These are phyloP conservation scores for Pitangus sulphuratus DNA, from an alignment of 2,797 vertebrate species.

Conservation along the genomic window DNA sequence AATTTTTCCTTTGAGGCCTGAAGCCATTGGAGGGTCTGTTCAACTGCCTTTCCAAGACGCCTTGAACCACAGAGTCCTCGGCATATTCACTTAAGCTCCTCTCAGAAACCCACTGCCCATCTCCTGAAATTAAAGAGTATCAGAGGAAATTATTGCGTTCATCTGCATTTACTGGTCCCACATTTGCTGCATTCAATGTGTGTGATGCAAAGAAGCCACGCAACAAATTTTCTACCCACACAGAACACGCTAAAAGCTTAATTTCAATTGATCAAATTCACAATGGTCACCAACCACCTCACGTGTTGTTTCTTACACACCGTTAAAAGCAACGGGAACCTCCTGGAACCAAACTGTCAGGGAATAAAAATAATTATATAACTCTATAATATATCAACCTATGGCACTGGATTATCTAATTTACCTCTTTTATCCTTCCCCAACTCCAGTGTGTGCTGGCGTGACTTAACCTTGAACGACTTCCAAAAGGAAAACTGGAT, in stretches of 20 bases:
- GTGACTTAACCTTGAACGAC: not conserved
- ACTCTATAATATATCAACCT: not conserved
- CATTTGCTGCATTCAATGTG: not conserved
- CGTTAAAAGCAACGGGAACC: not conserved
- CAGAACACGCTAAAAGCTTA: not conserved
- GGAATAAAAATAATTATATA: not conserved
- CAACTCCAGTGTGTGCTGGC: not conserved
- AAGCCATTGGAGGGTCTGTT: not conserved
- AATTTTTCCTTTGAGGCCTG: not conserved
- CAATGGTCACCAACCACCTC: not conserved
- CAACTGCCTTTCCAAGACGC: not conserved
- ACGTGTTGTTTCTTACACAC: not conserved
- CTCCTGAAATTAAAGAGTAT: constrained; percentile 43
- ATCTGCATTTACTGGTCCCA: not conserved
- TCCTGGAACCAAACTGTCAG: not conserved
- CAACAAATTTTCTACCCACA: not conserved
- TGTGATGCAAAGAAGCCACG: not conserved
- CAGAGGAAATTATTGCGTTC: not conserved
- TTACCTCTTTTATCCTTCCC: not conserved
- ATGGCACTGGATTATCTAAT: not conserved
- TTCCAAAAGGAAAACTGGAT: not conserved
- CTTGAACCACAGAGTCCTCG: constrained; percentile 21
- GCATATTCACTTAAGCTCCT: constrained; percentile 56
- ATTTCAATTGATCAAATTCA: not conserved
- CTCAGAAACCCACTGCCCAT: constrained; percentile 57